A percentile compares a stretch with the other conserved stretches of the same genome.
Evolutionary conservation across 1,140 invertebrate genomes (phyloP).

Genomic region (Andrena cerasifolii): DNA sequence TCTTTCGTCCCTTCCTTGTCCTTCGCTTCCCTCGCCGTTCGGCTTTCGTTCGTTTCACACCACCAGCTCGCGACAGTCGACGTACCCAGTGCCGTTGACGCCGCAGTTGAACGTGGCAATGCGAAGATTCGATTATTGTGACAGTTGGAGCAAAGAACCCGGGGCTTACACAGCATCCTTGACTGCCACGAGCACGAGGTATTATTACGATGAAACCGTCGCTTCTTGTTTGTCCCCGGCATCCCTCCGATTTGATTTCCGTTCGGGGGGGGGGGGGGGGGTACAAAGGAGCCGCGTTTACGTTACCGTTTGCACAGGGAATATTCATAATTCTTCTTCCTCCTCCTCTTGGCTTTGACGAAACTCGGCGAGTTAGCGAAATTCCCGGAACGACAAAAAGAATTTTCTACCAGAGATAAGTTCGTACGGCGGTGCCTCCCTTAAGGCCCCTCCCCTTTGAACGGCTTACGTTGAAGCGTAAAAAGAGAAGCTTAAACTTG

Average conservation of each 20-base stretch:
- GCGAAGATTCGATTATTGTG: slow-evolving; percentile 15
- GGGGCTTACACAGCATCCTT: too few relatives aligned
- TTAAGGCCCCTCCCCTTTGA: not conserved
- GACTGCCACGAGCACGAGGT: not conserved
- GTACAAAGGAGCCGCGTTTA: not conserved
- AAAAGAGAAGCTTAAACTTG: not conserved
- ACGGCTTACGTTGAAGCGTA: not conserved
- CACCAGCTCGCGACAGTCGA: not conserved
- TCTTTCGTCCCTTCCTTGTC: not conserved
- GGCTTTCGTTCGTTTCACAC: not conserved
- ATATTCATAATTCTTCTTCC: slow-evolving; percentile 10
- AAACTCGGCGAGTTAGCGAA: not conserved
- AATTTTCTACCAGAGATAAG: not conserved
- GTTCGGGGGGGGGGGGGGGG: too few relatives aligned
- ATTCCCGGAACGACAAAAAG: not conserved
- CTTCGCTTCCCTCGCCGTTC: not conserved
- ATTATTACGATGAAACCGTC: not conserved
- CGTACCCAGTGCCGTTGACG: not conserved
- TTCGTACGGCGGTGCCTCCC: not conserved
- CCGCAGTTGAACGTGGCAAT: not conserved
- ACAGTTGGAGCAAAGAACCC: not conserved
- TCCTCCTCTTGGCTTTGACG: not conserved
- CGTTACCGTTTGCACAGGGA: not conserved
- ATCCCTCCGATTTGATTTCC: too few relatives aligned
- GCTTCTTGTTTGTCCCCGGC: not conserved